Conservation (phyloP, 2,797 vertebrate genomes). For the Alcedo quadribrachys region DNA sequence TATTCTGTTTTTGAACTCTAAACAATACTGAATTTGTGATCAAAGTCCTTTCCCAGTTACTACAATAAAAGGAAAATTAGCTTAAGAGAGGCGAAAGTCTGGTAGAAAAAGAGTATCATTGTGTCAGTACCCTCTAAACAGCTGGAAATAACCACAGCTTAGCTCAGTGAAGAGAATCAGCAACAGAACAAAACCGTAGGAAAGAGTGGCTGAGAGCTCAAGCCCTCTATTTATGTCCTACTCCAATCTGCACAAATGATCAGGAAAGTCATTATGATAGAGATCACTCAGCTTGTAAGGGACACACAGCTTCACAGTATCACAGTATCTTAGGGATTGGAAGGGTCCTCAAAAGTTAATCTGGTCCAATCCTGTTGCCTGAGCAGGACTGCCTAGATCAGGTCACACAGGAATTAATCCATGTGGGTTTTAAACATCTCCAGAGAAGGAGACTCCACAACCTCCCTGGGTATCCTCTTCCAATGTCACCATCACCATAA, state of each 20-base stretch:
- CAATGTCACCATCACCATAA: too few relatives aligned
- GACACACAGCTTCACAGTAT: not conserved
- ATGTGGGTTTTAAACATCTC: too few relatives aligned
- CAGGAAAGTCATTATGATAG: not conserved
- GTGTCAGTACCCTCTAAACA: not conserved
- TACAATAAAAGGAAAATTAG: constrained; percentile 52
- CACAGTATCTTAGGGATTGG: too few relatives aligned
- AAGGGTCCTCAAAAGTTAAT: too few relatives aligned
- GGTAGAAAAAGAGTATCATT: not conserved
- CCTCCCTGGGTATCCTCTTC: too few relatives aligned
- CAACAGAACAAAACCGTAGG: not conserved
- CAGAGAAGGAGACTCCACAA: too few relatives aligned
- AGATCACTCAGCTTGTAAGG: not conserved
- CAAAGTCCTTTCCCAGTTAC: constrained; percentile 48
- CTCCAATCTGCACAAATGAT: not conserved
- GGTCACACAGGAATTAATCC: too few relatives aligned
- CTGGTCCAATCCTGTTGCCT: too few relatives aligned
- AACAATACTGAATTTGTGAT: constrained; percentile 31
- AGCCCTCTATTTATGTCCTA: not conserved
- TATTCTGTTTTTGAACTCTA: constrained; percentile 36
- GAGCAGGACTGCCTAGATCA: too few relatives aligned
- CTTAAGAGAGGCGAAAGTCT: not conserved
- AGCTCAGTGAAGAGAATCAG: not conserved
- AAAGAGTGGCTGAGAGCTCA: not conserved
- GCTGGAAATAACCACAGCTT: not conserved